These are phyloP conservation scores for Bombus affinis DNA, from an alignment of 1,140 invertebrate genomes.

Conservation along the genomic window DNA sequence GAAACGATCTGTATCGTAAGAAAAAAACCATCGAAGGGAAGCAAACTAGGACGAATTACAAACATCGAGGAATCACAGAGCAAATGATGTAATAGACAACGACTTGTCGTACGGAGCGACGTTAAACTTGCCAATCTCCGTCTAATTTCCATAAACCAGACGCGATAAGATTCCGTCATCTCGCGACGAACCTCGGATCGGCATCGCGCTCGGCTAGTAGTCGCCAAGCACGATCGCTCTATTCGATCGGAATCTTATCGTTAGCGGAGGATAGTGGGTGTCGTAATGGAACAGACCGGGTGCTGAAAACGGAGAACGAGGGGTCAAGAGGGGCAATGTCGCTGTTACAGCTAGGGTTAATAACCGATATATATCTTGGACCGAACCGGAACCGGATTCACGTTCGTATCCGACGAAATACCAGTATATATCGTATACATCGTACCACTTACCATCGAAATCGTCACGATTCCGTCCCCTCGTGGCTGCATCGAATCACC, in stretches of 20 bases:
- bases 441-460: slow-evolving; percentile 33
- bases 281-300: no score
- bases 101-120: not conserved
- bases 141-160: not conserved
- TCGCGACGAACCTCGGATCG: not conserved
- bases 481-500: not conserved
- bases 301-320: not conserved
- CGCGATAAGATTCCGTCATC: not conserved
- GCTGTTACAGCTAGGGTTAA: not conserved
- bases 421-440: not conserved
- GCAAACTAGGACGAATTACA: not conserved
- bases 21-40: not conserved
- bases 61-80: not conserved
- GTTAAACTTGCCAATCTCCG: not conserved
- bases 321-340: no score
- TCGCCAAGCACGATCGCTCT: not conserved
- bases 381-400: not conserved
- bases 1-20: not conserved
- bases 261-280: not conserved
- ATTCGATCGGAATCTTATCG: not conserved
- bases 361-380: no score
- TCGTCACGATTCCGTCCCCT: not conserved
- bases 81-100: not conserved
- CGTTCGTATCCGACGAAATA: no score
- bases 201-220: not conserved